Percentiles rank a stretch among this genome's conserved stretches.
Evolutionary conservation across 1,140 invertebrate species (phyloP).

Genomic region (Drosophila ironensis): DNA sequence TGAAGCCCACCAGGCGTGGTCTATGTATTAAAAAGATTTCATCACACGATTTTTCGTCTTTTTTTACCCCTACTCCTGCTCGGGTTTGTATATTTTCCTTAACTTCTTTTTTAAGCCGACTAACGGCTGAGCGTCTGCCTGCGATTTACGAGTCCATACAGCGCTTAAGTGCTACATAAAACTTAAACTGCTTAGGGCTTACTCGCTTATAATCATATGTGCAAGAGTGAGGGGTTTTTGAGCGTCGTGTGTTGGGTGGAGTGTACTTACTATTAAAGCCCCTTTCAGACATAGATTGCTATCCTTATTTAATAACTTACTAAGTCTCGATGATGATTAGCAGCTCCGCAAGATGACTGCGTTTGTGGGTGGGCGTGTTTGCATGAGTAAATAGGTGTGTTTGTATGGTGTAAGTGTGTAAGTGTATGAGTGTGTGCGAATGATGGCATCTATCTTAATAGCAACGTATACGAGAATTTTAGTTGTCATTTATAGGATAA

Average conservation of each 20-base stretch:
- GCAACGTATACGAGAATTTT: slow-evolving; percentile 51
- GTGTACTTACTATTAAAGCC: slow-evolving; percentile 53
- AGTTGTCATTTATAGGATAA: slow-evolving; percentile 44
- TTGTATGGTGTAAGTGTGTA: slow-evolving; percentile 1
- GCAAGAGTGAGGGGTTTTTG: slow-evolving; percentile 13
- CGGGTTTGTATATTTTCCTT: background rate
- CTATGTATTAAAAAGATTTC: slow-evolving; percentile 36
- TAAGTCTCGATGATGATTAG: slow-evolving; percentile 77
- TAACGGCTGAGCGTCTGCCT: slow-evolving; percentile 44
- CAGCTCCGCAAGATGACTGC: slow-evolving; percentile 60
- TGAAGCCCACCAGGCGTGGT: slow-evolving; percentile 29
- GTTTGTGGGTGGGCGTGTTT: slow-evolving; percentile 19
- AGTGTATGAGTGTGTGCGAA: slow-evolving; percentile 2
- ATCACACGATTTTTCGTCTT: slow-evolving; percentile 1
- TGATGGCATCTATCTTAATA: slow-evolving; percentile 33
- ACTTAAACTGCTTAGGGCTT: slow-evolving; percentile 72
- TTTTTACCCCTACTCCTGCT: background rate
- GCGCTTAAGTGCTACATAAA: slow-evolving; percentile 76
- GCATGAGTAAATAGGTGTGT: slow-evolving; percentile 39
- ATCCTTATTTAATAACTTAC: slow-evolving; percentile 61
- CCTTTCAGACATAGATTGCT: slow-evolving; percentile 42
- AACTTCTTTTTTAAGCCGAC: slow-evolving; percentile 38
- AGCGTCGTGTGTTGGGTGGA: background rate
- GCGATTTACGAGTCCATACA: slow-evolving; percentile 73
- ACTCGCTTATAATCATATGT: slow-evolving; percentile 45